Conservation (phyloP, 2,888 invertebrate genomes). For the Campoplex capitator region DNA sequence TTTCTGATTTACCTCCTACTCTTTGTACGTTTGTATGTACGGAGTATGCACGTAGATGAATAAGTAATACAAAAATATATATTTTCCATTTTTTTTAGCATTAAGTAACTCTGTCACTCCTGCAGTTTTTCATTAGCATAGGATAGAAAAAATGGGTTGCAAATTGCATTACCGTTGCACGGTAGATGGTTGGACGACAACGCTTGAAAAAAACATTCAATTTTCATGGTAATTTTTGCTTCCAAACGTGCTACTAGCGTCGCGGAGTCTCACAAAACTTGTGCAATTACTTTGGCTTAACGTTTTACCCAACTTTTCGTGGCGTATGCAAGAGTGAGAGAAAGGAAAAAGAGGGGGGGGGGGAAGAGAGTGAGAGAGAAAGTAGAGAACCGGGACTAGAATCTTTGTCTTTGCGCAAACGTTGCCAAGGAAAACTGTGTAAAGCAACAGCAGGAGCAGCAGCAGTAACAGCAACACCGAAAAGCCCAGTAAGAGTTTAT, state of each 20-base stretch:
- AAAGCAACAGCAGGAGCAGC: conserved; percentile 23
- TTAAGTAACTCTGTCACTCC: conserved; percentile 60
- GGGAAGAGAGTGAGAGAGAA: background rate
- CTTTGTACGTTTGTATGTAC: background rate
- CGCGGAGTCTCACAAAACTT: conserved; percentile 68
- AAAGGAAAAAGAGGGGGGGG: background rate
- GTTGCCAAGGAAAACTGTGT: conserved; percentile 52
- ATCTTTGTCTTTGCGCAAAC: conserved; percentile 61
- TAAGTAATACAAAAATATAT: background rate
- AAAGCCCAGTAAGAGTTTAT: conserved; percentile 59
- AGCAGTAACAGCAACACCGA: conserved; percentile 25
- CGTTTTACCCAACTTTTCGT: conserved; percentile 70
- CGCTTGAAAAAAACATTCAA: conserved; percentile 70
- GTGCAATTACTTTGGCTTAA: conserved; percentile 71
- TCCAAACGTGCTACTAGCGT: conserved; percentile 62
- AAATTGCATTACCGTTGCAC: conserved; percentile 61
- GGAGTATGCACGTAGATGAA: background rate
- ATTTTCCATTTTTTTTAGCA: conserved; percentile 16
- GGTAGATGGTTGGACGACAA: conserved; percentile 46
- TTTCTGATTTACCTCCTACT: background rate
- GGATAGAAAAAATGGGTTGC: conserved; percentile 56
- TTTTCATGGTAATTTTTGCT: conserved; percentile 71
- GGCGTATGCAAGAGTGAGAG: conserved; percentile 33
- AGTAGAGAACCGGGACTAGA: conserved; percentile 48
- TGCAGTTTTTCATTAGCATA: conserved; percentile 66